Conservation (phyloP, 1,140 invertebrate species). For the Polypedilum vanderplanki region DNA sequence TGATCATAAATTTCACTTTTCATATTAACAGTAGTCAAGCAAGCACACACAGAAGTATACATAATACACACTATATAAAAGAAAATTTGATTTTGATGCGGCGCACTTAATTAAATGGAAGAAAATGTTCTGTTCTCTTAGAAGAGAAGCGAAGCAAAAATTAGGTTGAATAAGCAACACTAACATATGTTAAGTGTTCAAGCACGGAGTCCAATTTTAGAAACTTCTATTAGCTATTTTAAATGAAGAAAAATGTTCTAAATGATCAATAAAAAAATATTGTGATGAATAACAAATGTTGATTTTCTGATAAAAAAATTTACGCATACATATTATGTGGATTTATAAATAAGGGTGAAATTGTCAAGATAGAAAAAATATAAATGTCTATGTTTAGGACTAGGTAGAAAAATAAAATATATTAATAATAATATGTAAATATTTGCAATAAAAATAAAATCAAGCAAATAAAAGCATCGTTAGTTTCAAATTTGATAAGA, state of each 20-base stretch:
- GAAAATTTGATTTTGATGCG: conserved; percentile 12
- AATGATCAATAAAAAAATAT: background rate
- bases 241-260: background rate
- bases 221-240: background rate
- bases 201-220: background rate
- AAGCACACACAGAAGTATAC: too few species aligned
- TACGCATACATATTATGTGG: background rate
- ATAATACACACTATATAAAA: background rate
- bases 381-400: too few species aligned
- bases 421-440: too few species aligned
- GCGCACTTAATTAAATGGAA: conserved; percentile 8
- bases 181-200: background rate
- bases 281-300: background rate
- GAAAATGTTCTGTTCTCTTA: background rate
- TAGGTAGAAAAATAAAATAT: too few species aligned
- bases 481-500: too few species aligned
- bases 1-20: conserved; percentile 19
- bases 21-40: background rate
- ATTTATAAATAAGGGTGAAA: background rate
- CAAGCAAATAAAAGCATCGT: too few species aligned
- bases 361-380: background rate
- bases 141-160: background rate
- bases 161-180: background rate
- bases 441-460: too few species aligned
- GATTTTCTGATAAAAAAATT: conserved; percentile 2